Evolutionary conservation across 2,797 vertebrate species (phyloP), one percentile per base, ranked within the genome.

Genomic region (Petrocephalus schoutedeni): DNA sequence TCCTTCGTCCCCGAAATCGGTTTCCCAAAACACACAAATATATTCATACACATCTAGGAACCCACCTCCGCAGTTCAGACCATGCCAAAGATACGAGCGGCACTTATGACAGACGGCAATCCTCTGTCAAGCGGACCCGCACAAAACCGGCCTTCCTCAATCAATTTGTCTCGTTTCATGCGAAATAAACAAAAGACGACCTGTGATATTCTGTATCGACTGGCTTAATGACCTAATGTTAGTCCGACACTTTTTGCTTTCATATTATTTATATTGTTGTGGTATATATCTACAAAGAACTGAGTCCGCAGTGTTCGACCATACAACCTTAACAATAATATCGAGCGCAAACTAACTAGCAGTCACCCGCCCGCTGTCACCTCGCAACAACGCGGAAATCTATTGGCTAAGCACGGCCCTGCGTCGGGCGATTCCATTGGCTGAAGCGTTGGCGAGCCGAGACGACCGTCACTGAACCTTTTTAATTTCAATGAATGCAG

Each of bases 301-400:
- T 87, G 91, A 92, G 90, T 92, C 96, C 94, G 95, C 95, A 95
- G 96, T 96, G 96, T 95, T 95, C 94, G 96, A 96, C 97, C 96
- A 97, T 95, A 97, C 97, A 97, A 97, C 96, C 97, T 98, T 98
- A 97, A 97, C 96, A 94, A 96, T 94, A 95, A 95, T 95, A 94
- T 95, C 94, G 94, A 92, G 95, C 95, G 86, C 96, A 97, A 94
- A 97, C 97, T 97, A 97, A 97, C 97, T 71, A 95, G 92, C 94
- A 96, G 94, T 94, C 92, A 94, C 93, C 94, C 94, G 89, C 94
- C 94, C 94, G 95, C 94, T 90, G 91, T 94, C 95, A 94, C 94
- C 94, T 94, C 74, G 91, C 87, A 95, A 94, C 90, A 93, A 94
- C 91, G 53, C 59, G 91, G 88, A 88, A 91, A 5, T 2, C 14